Evolutionary conservation across 2,113 vertebrate genomes (phyloP).

Genomic region (Phalacrocorax pelagicus): DNA sequence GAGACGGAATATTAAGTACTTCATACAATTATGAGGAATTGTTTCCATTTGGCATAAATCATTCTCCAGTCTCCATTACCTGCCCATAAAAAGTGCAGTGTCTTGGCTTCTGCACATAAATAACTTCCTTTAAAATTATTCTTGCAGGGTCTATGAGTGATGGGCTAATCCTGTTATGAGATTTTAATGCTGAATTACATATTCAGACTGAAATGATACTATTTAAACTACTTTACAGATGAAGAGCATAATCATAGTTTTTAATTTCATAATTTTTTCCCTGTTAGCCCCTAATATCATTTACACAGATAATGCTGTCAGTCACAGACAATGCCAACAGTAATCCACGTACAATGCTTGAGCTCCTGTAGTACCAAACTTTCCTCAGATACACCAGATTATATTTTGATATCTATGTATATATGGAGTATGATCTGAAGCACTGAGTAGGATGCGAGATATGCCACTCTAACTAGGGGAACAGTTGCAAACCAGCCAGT

Average conservation of each 20-base stretch:
- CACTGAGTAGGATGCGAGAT: accelerated
- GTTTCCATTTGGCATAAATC: slow-evolving; percentile 60
- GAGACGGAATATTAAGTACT: slow-evolving; percentile 36
- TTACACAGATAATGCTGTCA: neutral
- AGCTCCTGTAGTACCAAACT: neutral
- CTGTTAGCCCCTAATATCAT: neutral
- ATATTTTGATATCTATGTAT: too few relatives aligned
- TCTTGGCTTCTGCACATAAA: slow-evolving; percentile 2
- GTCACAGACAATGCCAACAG: neutral
- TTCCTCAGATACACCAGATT: neutral
- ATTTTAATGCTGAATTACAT: slow-evolving; percentile 56
- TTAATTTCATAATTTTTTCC: neutral
- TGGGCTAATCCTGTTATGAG: slow-evolving; percentile 44
- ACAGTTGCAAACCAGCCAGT: neutral
- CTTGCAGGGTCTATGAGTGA: neutral
- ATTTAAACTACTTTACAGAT: neutral
- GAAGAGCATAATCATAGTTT: neutral
- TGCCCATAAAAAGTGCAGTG: neutral
- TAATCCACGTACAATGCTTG: neutral
- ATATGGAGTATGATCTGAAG: neutral
- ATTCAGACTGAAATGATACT: neutral
- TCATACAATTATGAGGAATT: slow-evolving; percentile 31
- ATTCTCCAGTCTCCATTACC: slow-evolving; percentile 7
- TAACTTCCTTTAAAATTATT: slow-evolving; percentile 1
- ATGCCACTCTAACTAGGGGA: neutral